Evolutionary conservation across 2,888 invertebrate species (phyloP).

Genomic region (Phyllotreta striolata): DNA sequence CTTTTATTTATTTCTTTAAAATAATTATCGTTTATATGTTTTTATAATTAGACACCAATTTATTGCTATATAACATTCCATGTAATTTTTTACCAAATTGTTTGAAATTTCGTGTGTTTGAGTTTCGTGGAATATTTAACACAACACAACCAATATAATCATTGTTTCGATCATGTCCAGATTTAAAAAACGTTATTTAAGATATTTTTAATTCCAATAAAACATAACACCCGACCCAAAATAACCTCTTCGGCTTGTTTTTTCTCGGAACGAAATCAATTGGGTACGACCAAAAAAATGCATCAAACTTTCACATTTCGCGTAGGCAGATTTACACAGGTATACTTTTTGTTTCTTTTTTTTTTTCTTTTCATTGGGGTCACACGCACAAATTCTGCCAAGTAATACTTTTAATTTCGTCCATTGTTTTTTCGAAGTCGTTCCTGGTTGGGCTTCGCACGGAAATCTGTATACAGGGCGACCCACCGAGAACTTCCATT

Average conservation of each 20-base stretch:
- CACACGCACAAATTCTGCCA: constrained; percentile 27
- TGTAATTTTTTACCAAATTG: no score
- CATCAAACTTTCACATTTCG: constrained; percentile 12
- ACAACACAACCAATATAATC: no score
- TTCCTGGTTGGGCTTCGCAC: constrained; percentile 25
- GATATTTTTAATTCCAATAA: no score
- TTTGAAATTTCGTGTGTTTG: no score
- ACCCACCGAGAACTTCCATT: background rate
- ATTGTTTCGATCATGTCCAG: no score
- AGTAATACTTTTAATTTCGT: constrained; percentile 30
- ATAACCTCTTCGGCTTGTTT: constrained; percentile 7
- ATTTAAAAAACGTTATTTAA: no score
- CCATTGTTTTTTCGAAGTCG: constrained; percentile 23
- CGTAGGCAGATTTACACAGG: constrained; percentile 3
- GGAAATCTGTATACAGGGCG: constrained; percentile 9
- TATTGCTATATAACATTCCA: no score
- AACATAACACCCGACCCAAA: background rate
- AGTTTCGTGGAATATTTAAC: no score
- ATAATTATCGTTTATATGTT: no score
- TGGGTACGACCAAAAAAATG: constrained; percentile 1
- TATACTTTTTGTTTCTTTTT: constrained; percentile 4
- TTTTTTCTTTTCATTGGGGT: constrained; percentile 25
- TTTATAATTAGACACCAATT: no score
- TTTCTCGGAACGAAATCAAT: constrained; percentile 14
- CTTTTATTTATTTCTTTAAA: no score